phyloP scores from a whole-genome alignment of 2,113 vertebrate species.

The Pituophis catenifer region DNA sequence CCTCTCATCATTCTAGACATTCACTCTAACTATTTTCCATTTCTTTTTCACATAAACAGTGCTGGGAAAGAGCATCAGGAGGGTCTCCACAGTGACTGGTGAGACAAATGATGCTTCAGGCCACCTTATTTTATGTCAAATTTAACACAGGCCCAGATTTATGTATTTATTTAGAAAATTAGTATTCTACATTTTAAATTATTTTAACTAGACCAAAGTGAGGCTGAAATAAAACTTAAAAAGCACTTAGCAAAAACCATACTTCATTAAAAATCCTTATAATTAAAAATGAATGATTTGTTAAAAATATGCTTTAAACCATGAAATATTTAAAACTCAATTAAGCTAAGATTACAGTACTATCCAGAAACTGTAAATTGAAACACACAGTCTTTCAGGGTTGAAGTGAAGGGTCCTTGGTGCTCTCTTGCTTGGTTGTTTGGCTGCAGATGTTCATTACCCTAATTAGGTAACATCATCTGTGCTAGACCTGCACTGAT shows the following conservation, averaged over 20 bases:
- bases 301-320: background rate
- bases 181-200: background rate
- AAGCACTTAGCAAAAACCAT: background rate
- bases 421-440: background rate
- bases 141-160: background rate
- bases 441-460: background rate
- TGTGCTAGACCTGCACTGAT: background rate
- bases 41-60: background rate
- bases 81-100: background rate
- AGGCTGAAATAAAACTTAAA: background rate
- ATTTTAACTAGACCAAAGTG: background rate
- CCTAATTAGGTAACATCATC: background rate
- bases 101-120: background rate
- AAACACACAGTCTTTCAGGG: background rate
- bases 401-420: background rate
- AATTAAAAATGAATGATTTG: background rate
- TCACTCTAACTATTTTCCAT: background rate
- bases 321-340: background rate
- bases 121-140: background rate
- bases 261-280: background rate
- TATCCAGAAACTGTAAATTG: background rate
- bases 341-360: background rate
- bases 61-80: background rate
- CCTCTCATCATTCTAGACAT: background rate
- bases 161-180: background rate